phyloP scores from a whole-genome alignment of 2,113 vertebrate species.

The Pluvialis apricaria region DNA sequence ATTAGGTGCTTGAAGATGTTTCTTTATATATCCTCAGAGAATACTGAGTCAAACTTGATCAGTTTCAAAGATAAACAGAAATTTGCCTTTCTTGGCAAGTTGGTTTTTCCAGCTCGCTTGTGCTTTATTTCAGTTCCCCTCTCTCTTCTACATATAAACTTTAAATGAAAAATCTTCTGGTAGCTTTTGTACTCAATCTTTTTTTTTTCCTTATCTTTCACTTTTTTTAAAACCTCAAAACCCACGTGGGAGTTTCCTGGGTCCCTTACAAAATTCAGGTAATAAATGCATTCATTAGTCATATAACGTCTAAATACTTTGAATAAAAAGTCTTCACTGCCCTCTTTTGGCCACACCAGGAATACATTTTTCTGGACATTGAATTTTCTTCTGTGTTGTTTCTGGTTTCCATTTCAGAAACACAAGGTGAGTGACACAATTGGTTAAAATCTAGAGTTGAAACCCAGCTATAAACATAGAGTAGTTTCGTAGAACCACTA shows the following conservation, averaged over 20 bases:
- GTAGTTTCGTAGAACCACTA: background rate
- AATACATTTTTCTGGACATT: background rate
- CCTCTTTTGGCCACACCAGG: constrained; percentile 40
- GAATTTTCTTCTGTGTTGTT: background rate
- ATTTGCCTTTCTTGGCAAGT: background rate
- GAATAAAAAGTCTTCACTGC: constrained; percentile 31
- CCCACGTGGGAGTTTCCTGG: background rate
- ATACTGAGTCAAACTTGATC: background rate
- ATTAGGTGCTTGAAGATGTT: background rate
- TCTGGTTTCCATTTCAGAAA: background rate
- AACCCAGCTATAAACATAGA: background rate
- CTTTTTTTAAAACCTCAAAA: background rate
- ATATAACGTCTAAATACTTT: background rate
- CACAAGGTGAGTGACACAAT: background rate
- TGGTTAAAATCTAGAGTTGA: background rate
- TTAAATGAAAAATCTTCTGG: background rate
- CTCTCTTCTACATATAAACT: background rate
- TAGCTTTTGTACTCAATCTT: background rate
- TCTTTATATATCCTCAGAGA: background rate
- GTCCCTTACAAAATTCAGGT: background rate
- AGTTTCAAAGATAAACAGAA: background rate
- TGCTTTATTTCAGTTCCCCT: background rate
- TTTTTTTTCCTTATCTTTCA: background rate
- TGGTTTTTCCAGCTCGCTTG: background rate
- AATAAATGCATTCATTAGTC: background rate